Base-by-base conservation (phyloP, 1,140 invertebrate species). In the Choristoneura fumiferana region DNA sequence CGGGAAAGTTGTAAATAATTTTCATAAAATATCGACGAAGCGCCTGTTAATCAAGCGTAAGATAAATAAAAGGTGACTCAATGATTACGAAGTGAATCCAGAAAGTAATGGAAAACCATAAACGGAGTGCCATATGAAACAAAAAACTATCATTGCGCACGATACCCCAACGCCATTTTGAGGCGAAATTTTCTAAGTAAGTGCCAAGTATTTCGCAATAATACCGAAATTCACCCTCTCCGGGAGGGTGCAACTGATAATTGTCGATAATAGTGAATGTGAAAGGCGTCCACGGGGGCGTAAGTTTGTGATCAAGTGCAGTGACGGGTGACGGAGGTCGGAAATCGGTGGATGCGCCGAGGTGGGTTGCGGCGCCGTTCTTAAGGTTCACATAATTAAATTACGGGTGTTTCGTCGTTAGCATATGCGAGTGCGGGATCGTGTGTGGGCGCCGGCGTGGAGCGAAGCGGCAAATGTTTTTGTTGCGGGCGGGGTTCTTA, bases 141-240 rank as follows among this genome's bases (percentile, higher is more conserved):
- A 86, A 89, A 89, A 88, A 89, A 84, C 87, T 85, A 84, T 88
- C 86, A 81, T 87, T 87, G 78, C 86, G 82, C 88, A 87, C 84
- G 88, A 84, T 87, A 87, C 76, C 73, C 78, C 76, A 90, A 87
- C 88, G 88, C 88, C 88, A 90, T 90, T 89, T 90, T 90, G 88
- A 90, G 85, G 87, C 88, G 82, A 90, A 90, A 89, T 89, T 87
- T 87, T 85, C 76, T 87, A 84, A 87, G 87, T 90, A 87, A 89
- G 87, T 89, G 87, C 84, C 86, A 90, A 86, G 84, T 90, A 89
- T 89, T 89, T 90, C 71, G 85, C 83, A 86, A 87, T 88, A 87
- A 82, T 87, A 83, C 84, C 65, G 56, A 74, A 79, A 74, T 54
- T 69, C 57, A 63, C 67, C 65, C 66, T 76, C 40, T 40, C 58